These are phyloP conservation scores for Gastrophysa polygoni DNA, from an alignment of 2,888 invertebrate genomes.

Conservation along the genomic window DNA sequence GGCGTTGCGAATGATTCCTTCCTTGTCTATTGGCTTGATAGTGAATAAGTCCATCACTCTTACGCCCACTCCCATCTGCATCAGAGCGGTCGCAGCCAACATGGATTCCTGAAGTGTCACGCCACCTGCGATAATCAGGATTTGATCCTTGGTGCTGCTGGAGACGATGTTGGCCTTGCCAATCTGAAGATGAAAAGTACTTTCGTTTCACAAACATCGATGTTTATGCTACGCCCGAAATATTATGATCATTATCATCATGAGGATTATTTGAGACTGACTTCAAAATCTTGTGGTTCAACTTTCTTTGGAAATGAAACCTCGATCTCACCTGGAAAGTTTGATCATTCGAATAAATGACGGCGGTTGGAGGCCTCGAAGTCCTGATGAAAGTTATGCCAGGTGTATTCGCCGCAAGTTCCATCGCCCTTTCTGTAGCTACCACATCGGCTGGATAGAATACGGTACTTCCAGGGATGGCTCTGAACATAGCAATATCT, in stretches of 20 bases:
- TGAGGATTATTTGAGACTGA: too few species aligned
- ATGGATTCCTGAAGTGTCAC: conserved; percentile 89
- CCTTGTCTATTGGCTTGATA: conserved; percentile 88
- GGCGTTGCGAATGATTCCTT: conserved; percentile 74
- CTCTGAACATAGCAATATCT: conserved; percentile 93
- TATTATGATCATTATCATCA: too few species aligned
- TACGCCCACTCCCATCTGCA: conserved; percentile 68
- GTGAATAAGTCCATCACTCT: conserved; percentile 93
- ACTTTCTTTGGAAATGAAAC: background rate
- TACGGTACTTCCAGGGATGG: conserved; percentile 80
- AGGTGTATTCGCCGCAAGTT: conserved; percentile 91
- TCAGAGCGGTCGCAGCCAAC: conserved; percentile 76
- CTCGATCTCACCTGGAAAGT: conserved; percentile 66
- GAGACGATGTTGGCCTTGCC: conserved; percentile 79
- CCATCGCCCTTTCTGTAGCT: conserved; percentile 89
- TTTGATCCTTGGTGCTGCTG: conserved; percentile 73
- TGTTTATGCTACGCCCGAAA: too few species aligned
- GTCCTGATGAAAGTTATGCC: conserved; percentile 93
- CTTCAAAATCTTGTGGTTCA: background rate
- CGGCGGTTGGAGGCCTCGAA: conserved; percentile 85
- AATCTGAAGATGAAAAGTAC: too few species aligned
- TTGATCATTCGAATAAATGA: conserved; percentile 85
- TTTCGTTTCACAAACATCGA: too few species aligned
- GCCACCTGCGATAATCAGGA: conserved; percentile 87
- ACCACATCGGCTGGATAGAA: conserved; percentile 92